Percentiles rank a stretch among this genome's conserved stretches.
These are phyloP conservation scores for Dasyprocta punctata DNA, from an alignment of 2,113 vertebrate species.

Conservation along the genomic window DNA sequence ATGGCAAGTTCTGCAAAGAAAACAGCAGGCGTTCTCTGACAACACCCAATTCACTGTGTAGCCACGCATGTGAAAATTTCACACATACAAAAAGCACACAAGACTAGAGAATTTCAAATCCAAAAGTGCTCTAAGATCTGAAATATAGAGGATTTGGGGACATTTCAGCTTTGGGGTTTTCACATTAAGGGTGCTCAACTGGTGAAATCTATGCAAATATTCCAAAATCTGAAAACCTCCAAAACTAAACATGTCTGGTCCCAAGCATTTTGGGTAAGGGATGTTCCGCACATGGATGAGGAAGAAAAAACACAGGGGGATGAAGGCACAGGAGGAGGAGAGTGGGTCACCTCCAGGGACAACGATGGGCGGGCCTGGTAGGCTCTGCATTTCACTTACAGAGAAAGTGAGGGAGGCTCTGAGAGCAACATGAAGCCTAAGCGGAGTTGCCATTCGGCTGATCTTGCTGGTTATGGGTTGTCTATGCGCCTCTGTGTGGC, in stretches of 20 bases:
- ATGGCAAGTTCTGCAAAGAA: background rate
- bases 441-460: background rate
- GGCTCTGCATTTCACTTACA: background rate
- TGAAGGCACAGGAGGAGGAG: background rate
- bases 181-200: background rate
- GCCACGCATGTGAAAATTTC: background rate
- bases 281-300: background rate
- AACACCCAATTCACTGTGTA: fast-evolving
- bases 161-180: background rate
- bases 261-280: background rate
- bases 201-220: background rate
- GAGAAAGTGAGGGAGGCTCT: background rate
- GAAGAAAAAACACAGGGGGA: background rate
- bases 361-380: background rate
- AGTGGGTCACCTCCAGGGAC: background rate
- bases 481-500: background rate
- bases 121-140: background rate
- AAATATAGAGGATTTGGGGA: background rate
- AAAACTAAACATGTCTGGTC: background rate
- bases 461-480: background rate
- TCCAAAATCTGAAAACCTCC: background rate
- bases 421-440: background rate
- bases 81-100: background rate
- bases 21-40: background rate
- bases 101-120: background rate